Conservation (phyloP, 2,888 invertebrate genomes). For the Busseola fusca region DNA sequence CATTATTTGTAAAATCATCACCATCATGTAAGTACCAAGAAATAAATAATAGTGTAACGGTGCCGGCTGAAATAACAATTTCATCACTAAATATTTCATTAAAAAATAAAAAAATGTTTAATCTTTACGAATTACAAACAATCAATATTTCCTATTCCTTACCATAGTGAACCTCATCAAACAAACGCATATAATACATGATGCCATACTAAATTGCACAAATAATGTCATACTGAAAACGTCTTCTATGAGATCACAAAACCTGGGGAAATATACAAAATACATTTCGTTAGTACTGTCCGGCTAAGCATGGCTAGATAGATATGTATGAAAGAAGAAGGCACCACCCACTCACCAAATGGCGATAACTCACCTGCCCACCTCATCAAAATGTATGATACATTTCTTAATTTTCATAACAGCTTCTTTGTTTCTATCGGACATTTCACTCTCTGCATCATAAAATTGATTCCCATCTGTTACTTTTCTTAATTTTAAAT, state of each 20-base stretch:
- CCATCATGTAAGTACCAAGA: constrained; percentile 71
- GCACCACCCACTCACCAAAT: too few relatives aligned
- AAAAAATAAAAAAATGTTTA: too few relatives aligned
- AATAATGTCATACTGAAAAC: constrained; percentile 74
- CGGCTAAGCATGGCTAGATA: not conserved
- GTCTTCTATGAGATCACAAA: constrained; percentile 71
- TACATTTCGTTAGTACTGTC: not conserved
- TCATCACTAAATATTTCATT: not conserved
- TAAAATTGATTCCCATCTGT: constrained; percentile 51
- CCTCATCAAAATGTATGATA: constrained; percentile 70
- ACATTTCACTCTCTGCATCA: constrained; percentile 17
- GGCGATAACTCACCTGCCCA: constrained; percentile 65
- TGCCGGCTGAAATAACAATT: constrained; percentile 73
- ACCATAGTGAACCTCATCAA: constrained; percentile 79
- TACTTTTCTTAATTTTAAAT: constrained; percentile 69
- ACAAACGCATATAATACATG: constrained; percentile 77
- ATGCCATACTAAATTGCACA: constrained; percentile 75
- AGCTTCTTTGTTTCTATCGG: constrained; percentile 47
- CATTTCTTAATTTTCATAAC: constrained; percentile 67
- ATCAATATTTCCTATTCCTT: constrained; percentile 59
- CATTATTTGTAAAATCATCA: constrained; percentile 75
- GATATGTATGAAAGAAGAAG: not conserved
- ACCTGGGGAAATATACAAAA: constrained; percentile 64
- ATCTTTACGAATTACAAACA: not conserved
- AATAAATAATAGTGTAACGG: constrained; percentile 73